phyloP scores from a whole-genome alignment of 2,888 invertebrate genomes.

The Sylvicola cinctus region DNA sequence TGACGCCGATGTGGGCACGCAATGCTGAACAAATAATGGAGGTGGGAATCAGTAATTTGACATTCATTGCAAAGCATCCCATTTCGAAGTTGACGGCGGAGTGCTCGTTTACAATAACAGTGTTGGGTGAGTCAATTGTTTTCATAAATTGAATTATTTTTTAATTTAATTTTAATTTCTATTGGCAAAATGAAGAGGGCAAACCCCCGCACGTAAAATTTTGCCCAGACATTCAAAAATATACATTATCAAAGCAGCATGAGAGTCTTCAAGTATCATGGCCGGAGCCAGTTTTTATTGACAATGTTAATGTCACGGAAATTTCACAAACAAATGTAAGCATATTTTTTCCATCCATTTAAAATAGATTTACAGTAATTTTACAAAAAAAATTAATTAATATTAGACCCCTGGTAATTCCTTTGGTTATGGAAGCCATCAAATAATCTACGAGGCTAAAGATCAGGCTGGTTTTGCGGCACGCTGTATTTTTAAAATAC shows the following conservation, averaged over 20 bases:
- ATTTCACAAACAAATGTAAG: slow-evolving; percentile 24
- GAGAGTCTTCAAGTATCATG: slow-evolving; percentile 19
- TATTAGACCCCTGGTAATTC: slow-evolving; percentile 24
- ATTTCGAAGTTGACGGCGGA: slow-evolving; percentile 19
- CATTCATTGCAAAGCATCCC: slow-evolving; percentile 29
- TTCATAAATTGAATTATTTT: not conserved
- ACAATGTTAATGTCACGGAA: slow-evolving; percentile 27
- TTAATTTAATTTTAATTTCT: not conserved
- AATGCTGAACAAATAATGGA: slow-evolving; percentile 27
- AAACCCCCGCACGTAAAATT: slow-evolving; percentile 27
- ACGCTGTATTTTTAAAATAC: slow-evolving; percentile 24
- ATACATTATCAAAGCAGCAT: slow-evolving; percentile 8
- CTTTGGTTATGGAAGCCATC: slow-evolving; percentile 26
- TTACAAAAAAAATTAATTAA: not conserved
- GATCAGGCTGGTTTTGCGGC: slow-evolving; percentile 28
- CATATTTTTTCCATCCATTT: no score
- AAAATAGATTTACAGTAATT: no score
- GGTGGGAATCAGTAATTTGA: slow-evolving; percentile 27
- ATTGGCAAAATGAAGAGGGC: slow-evolving; percentile 20
- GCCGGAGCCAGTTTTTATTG: slow-evolving; percentile 27
- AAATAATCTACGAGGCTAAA: slow-evolving; percentile 27
- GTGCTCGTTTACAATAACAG: slow-evolving; percentile 9
- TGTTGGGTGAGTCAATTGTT: slow-evolving; percentile 8
- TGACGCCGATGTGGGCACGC: slow-evolving; percentile 29
- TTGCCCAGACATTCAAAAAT: slow-evolving; percentile 23